Evolutionary conservation across 2,113 vertebrate species (phyloP).

Genomic region (Phaethon lepturus): DNA sequence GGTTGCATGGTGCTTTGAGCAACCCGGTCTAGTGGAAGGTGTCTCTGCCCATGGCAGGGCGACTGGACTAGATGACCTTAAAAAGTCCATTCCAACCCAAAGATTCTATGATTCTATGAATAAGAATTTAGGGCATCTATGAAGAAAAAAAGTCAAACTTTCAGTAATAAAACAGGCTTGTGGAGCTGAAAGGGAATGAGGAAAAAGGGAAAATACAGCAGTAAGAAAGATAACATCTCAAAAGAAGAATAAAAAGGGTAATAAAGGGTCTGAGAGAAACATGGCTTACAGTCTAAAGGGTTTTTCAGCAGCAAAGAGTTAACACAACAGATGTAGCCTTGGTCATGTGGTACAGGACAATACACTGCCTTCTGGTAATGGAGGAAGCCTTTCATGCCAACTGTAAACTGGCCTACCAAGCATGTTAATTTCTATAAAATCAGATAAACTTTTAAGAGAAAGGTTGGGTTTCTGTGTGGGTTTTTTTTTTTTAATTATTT

Average conservation of each 20-base stretch:
- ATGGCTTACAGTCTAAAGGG: fast-evolving
- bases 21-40: too few relatives aligned
- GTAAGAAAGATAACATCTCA: not conserved
- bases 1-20: too few relatives aligned
- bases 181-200: not conserved
- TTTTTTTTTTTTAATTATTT: not conserved
- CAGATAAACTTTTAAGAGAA: not conserved
- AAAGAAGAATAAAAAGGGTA: not conserved
- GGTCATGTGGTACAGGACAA: fast-evolving
- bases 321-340: not conserved
- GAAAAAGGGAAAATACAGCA: not conserved
- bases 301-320: not conserved
- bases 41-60: too few relatives aligned
- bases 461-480: too few relatives aligned
- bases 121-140: not conserved
- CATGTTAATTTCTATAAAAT: not conserved
- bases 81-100: too few relatives aligned
- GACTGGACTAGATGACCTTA: too few relatives aligned
- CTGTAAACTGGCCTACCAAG: not conserved
- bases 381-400: not conserved
- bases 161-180: not conserved
- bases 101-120: too few relatives aligned
- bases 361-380: not conserved
- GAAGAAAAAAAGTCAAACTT: not conserved
- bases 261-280: not conserved